Evolutionary conservation across 1,140 invertebrate species (phyloP), one percentile per base, ranked within the genome.

Genomic region (Limonius californicus): DNA sequence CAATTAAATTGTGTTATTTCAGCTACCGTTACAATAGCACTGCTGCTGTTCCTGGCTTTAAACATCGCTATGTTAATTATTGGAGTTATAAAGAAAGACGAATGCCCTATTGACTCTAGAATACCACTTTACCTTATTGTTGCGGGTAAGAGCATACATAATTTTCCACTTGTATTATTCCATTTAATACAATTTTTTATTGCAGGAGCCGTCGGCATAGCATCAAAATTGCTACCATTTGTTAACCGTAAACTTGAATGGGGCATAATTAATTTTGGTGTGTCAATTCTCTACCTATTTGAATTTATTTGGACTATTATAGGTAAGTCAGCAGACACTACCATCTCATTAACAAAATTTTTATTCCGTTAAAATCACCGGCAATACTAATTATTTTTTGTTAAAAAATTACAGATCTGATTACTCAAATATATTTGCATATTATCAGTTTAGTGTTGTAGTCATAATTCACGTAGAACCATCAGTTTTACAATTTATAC

Each of bases 271-370:
- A n/a, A n/a, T 11, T 11, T 32, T 32, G 4, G 4, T 4, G 11
- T 32, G 11, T 45, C 12, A 7, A 4, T 18, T 45, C n/a, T 45
- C 4, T 18, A 45, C 16, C n/a, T 45, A 7, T 18, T 45, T 18
- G 43, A 32, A 32, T 45, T 45, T 45, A 18, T 45, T 45, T 45
- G 43, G 43, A 45, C 15, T 6, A 45, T 45, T 45, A 18, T 45
- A 45, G 43, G 43, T 45, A 45, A 45, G 43, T 15, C n/a, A n/a
- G n/a, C n/a, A n/a, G n/a, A n/a, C n/a, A n/a, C n/a, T n/a, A n/a
- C n/a, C n/a, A n/a, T n/a, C n/a, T n/a, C n/a, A n/a, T n/a, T n/a
- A n/a, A n/a, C n/a, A n/a, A n/a, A n/a, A n/a, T n/a, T n/a, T n/a
- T n/a, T n/a, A n/a, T n/a, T n/a, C n/a, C n/a, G n/a, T n/a, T n/a